Evolutionary conservation across 2,888 invertebrate genomes (phyloP).

Genomic region (Sesamia inferens): DNA sequence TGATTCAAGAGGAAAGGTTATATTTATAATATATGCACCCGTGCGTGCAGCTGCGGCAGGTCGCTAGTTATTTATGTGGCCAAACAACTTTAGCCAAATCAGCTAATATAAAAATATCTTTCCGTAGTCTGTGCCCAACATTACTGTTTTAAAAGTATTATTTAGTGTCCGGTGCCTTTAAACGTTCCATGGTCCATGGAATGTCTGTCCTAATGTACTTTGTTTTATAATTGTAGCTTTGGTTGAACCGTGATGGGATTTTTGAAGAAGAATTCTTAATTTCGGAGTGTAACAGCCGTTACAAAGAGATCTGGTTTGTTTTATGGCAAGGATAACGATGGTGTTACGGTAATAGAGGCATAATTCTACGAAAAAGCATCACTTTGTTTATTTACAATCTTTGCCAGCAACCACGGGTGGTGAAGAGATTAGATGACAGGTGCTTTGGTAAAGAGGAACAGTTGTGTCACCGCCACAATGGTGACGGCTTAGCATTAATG

Average conservation of each 20-base stretch:
- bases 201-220: slow-evolving; percentile 35
- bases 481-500: too few species aligned
- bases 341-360: background rate
- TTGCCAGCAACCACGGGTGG: too few species aligned
- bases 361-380: background rate
- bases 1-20: too few species aligned
- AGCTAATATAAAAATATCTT: too few species aligned
- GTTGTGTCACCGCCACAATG: too few species aligned
- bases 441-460: too few species aligned
- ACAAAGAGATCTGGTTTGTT: slow-evolving; percentile 6
- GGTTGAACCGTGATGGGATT: slow-evolving; percentile 3
- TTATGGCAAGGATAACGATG: slow-evolving; percentile 18
- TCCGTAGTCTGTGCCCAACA: slow-evolving; percentile 14
- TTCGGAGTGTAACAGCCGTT: slow-evolving; percentile 19
- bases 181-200: slow-evolving; percentile 36
- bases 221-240: slow-evolving; percentile 51
- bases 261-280: slow-evolving; percentile 31
- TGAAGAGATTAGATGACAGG: too few species aligned
- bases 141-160: slow-evolving; percentile 40
- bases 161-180: slow-evolving; percentile 37
- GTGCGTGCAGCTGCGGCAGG: too few species aligned
- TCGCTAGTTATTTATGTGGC: too few species aligned
- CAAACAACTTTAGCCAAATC: too few species aligned
- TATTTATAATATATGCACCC: too few species aligned
- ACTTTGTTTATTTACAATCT: too few species aligned